Evolutionary conservation across 2,888 invertebrate species (phyloP), one percentile per base, ranked within the genome.

Genomic region (Meiosimyza platycephala): DNA sequence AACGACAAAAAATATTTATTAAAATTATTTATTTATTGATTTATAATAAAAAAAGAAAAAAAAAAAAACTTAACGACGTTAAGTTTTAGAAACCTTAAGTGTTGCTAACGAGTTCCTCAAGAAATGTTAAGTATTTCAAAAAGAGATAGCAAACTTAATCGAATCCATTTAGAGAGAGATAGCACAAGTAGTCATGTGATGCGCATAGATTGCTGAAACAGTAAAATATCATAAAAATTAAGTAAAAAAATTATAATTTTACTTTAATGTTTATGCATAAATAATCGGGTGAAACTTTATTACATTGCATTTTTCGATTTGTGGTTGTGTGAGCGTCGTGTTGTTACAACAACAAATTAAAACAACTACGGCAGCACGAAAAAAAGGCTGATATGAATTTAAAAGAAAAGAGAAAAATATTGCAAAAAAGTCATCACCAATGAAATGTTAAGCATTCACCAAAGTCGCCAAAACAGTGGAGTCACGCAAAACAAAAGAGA

Each of bases 281-380:
- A 33, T 70, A 47, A 52, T 52, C 54, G 16, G 63, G 70, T 70
- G 70, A 70, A 70, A 70, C 54, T 63, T 70, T 70, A 70, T 52
- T 62, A n/a, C 51, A 70, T 33, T 65, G 18, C 28, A 50, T 6
- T 13, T 63, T 15, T 59, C 12, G 18, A 22, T 28, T 12, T 50
- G 51, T 28, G 64, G 52, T 18, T 16, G 68, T 47, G 69, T 69
- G 4, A 22, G 50, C 28, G 28, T 28, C 28, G 28, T 28, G 28
- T 28, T 28, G 28, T 28, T 28, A 28, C 28, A 3, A 50, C 18
- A 51, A 64, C 18, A 64, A 40, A 64, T 11, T n/a, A 11, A 48
- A 64, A 50, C 22, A 48, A 18, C 22, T n/a, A 13, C 50, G 16
- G 15, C 64, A 64, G 50, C 64, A 64, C 6, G 28, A 28, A 18